These are phyloP conservation scores for Calyptommatus sinebrachiatus DNA, from an alignment of 2,113 vertebrate genomes.

Conservation along the genomic window DNA sequence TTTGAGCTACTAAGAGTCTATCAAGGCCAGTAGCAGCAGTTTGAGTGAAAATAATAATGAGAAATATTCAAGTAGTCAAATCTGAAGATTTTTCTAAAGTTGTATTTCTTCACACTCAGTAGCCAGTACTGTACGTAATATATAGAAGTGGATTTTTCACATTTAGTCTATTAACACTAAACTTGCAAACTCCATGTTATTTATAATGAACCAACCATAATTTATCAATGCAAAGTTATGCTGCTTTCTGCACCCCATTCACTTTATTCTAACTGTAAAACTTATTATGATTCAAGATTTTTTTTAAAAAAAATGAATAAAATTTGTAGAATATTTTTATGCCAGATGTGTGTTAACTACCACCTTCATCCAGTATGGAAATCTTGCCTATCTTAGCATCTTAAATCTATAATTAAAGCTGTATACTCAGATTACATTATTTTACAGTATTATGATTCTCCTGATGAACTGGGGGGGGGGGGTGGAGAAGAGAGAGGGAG, in stretches of 20 bases:
- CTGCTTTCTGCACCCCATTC: neutral
- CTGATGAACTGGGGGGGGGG: neutral
- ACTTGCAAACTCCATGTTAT: neutral
- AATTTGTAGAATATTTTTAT: neutral
- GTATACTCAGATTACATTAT: neutral
- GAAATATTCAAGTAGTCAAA: too few relatives aligned
- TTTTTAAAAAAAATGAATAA: too few relatives aligned
- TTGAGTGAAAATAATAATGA: slow-evolving; percentile 21
- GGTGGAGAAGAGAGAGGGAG: too few relatives aligned
- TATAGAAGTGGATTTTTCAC: too few relatives aligned
- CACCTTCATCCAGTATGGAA: neutral
- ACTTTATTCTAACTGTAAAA: neutral
- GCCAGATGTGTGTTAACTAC: neutral
- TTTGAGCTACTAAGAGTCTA: neutral
- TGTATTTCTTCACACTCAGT: too few relatives aligned
- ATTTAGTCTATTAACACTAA: too few relatives aligned
- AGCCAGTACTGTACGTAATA: too few relatives aligned
- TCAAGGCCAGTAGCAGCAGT: slow-evolving; percentile 51
- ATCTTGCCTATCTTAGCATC: neutral
- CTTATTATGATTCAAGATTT: too few relatives aligned
- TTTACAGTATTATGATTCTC: neutral
- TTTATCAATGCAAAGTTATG: too few relatives aligned
- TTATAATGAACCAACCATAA: neutral
- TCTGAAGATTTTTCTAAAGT: too few relatives aligned
- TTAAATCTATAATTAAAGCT: neutral